Evolutionary conservation across 2,888 invertebrate genomes (phyloP).

Genomic region (Caenorhabditis zanzibari): DNA sequence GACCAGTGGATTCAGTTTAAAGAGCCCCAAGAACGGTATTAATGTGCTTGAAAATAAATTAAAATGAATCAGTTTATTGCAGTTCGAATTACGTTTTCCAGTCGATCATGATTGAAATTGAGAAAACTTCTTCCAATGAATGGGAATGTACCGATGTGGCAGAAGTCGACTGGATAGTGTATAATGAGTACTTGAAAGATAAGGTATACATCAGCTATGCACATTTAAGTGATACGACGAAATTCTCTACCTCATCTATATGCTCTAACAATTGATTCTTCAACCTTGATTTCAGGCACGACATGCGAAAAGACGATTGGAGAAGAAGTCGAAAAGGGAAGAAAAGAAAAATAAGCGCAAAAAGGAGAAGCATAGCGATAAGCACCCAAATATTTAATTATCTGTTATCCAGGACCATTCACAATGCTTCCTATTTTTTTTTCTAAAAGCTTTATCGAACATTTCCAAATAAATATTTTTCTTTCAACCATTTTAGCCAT

Average conservation of each 20-base stretch:
- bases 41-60: background rate
- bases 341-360: background rate
- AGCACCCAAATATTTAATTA: background rate
- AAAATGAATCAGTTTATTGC: background rate
- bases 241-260: too few species aligned
- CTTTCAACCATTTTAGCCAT: too few species aligned
- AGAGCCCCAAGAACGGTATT: slow-evolving; percentile 50
- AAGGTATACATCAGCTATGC: background rate
- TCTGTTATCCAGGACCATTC: background rate
- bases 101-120: slow-evolving; percentile 51
- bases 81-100: slow-evolving; percentile 49
- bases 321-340: too few species aligned
- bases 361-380: background rate
- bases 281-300: too few species aligned
- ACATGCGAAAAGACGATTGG: too few species aligned
- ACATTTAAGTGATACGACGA: too few species aligned
- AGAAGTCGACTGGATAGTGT: slow-evolving; percentile 46
- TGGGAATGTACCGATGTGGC: slow-evolving; percentile 50
- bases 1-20: slow-evolving; percentile 39
- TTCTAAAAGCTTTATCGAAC: too few species aligned
- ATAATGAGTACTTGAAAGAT: slow-evolving; percentile 19
- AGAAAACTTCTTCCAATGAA: background rate
- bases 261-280: too few species aligned
- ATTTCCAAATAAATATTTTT: too few species aligned
- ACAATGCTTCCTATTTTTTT: too few species aligned